Evolutionary conservation across 2,797 vertebrate species (phyloP).

Genomic region (Squalus acanthias): DNA sequence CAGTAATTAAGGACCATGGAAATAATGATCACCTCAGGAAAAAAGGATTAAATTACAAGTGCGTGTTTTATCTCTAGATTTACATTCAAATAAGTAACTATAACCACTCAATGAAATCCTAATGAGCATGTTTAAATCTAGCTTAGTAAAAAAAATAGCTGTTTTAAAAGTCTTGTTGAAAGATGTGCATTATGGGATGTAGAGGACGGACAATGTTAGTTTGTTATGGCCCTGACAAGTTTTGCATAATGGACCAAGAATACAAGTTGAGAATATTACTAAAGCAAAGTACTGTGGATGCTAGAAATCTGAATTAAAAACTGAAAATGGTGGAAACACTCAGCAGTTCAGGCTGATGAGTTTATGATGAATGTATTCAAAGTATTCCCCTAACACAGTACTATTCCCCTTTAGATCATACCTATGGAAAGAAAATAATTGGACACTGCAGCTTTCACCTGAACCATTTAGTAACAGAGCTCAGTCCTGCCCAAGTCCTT

Average conservation of each 20-base stretch:
- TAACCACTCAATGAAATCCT: not conserved
- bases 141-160: not conserved
- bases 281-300: not conserved
- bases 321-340: not conserved
- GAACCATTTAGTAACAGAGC: not conserved
- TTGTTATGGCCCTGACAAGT: not conserved
- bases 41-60: not conserved
- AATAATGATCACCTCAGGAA: not conserved
- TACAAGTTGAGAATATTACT: not conserved
- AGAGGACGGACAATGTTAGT: not conserved
- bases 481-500: not conserved
- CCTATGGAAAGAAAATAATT: not conserved
- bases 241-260: not conserved
- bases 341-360: not conserved
- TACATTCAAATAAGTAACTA: not conserved
- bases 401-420: not conserved
- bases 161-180: not conserved
- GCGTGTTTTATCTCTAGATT: not conserved
- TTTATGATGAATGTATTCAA: not conserved
- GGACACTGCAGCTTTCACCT: not conserved
- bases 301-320: not conserved
- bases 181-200: not conserved
- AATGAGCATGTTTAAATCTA: not conserved
- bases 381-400: not conserved
- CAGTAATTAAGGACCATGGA: not conserved